Base-by-base conservation (phyloP, 2,797 vertebrate species). In the Uromys caudimaculatus region DNA sequence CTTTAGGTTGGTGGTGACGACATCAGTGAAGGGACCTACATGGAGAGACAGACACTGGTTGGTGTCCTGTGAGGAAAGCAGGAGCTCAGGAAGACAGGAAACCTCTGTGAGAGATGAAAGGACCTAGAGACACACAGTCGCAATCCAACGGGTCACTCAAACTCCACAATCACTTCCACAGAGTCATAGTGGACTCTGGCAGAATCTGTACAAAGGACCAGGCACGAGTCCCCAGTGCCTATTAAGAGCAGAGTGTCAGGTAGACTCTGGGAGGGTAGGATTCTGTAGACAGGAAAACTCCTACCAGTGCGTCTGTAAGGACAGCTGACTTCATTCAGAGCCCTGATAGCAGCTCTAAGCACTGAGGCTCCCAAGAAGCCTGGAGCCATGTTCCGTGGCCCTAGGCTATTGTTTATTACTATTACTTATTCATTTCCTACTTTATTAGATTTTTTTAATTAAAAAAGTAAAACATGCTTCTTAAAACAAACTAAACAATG, bases 1-100 rank as follows among this genome's bases (percentile, higher is more conserved):
- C 98, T 99, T 99, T 98, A 99, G 98, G 97, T 99, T 99, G 97
- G 99, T 99, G 71, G 99, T 99, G 97, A 99, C 99, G 6, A 99
- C 99, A 97, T 99, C 99, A 97, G 99, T 99, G 98, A 99, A 99
- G 23, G 99, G 99, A 97, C 99, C 99, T 99, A 98, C 19, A 56
- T 95, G 98, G 32, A 0, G 96, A 86, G 95, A 94, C 35, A 97
- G 95, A 96, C 24, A 73, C 17, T 87, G 56, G 88, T 4, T 83
- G 87, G 83, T 60, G 62, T 16, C 69, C 64, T 7, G 2, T 47
- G 52, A 87, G 75, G 17, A 13, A 44, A 19, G 69, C 0, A 38
- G n/a, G 41, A 27, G 56, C 69, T 27, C 12, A 2, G 24, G 29
- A 79, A 21, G 35, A 54, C 1, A 23, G 2, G 11, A 35, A 32